Evolutionary conservation across 2,888 invertebrate genomes (phyloP).

Genomic region (Amphipyra berbera): DNA sequence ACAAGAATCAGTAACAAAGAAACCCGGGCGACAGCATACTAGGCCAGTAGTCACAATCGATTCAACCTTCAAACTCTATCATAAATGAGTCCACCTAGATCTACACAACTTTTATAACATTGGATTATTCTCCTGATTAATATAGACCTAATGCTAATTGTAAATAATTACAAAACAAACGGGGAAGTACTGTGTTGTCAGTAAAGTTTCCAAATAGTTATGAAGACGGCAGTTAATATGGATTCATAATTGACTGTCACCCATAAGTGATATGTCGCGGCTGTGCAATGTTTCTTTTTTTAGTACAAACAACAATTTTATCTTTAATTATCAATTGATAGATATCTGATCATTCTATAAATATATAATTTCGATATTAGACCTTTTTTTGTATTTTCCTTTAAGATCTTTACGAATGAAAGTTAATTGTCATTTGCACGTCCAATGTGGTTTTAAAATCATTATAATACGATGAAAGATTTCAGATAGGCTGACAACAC

Average conservation of each 20-base stretch:
- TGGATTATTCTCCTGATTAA: slow-evolving; percentile 79
- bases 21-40: slow-evolving; percentile 67
- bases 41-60: slow-evolving; percentile 78
- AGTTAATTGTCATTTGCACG: slow-evolving; percentile 28
- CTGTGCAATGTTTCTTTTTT: slow-evolving; percentile 49
- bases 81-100: slow-evolving; percentile 75
- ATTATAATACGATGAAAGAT: slow-evolving; percentile 35
- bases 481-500: slow-evolving; percentile 79
- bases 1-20: slow-evolving; percentile 33
- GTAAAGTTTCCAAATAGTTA: slow-evolving; percentile 51
- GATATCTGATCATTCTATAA: slow-evolving; percentile 1
- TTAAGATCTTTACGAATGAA: slow-evolving; percentile 7
- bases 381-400: slow-evolving; percentile 4
- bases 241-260: slow-evolving; percentile 84
- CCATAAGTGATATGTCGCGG: slow-evolving; percentile 83
- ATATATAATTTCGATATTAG: background rate
- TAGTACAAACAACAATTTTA: slow-evolving; percentile 41
- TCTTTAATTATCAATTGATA: slow-evolving; percentile 12
- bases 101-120: slow-evolving; percentile 84
- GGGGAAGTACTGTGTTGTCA: slow-evolving; percentile 76
- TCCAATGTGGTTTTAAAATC: slow-evolving; percentile 34
- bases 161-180: slow-evolving; percentile 82
- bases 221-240: slow-evolving; percentile 65
- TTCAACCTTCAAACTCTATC: slow-evolving; percentile 67
- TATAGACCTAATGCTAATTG: slow-evolving; percentile 76